These are phyloP conservation scores for Melanotaenia duboulayi DNA, from an alignment of 2,113 vertebrate genomes.

Conservation along the genomic window DNA sequence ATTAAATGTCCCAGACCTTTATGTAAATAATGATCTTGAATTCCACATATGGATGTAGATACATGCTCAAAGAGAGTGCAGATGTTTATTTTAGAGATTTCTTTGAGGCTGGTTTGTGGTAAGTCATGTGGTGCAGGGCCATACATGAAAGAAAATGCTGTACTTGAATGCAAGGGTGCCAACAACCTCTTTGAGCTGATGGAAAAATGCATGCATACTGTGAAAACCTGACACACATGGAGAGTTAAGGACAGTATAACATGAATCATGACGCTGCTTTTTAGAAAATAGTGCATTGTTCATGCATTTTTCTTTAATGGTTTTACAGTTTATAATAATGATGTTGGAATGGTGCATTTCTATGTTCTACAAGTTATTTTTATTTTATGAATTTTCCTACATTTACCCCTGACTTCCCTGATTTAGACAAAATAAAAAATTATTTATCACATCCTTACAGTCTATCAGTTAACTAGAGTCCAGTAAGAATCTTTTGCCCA, in stretches of 20 bases:
- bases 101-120: conserved; percentile 77
- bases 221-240: conserved; percentile 5
- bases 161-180: conserved; percentile 66
- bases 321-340: background rate
- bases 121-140: conserved; percentile 72
- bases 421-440: conserved; percentile 31
- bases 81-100: conserved; percentile 83
- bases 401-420: background rate
- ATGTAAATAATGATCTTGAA: conserved; percentile 35
- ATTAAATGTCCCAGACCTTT: conserved; percentile 57
- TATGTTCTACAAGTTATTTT: conserved; percentile 4
- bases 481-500: background rate
- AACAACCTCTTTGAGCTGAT: conserved; percentile 36
- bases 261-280: conserved; percentile 7
- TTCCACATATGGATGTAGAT: conserved; percentile 65
- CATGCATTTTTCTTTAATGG: background rate
- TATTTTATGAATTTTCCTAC: conserved; percentile 6
- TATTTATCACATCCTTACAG: conserved; percentile 29
- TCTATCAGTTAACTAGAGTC: conserved; percentile 7
- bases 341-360: background rate
- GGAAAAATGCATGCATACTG: conserved; percentile 13
- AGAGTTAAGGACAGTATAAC: conserved; percentile 20
- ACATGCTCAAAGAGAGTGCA: conserved; percentile 65
- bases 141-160: conserved; percentile 77
- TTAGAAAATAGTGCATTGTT: conserved; percentile 1